These are phyloP conservation scores for Coendou prehensilis DNA, from an alignment of 2,797 vertebrate species.

Conservation along the genomic window DNA sequence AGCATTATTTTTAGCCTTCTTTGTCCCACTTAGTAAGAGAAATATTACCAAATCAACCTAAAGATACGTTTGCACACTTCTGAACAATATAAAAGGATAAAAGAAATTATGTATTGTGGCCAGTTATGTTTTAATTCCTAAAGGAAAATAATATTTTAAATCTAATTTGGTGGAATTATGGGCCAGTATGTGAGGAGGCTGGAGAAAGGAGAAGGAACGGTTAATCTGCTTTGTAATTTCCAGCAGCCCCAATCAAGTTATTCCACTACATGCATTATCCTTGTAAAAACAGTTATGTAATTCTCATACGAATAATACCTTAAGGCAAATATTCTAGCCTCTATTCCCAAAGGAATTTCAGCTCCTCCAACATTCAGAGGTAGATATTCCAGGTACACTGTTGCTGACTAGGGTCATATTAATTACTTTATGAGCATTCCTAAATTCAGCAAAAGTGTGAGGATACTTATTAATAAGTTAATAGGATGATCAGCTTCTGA, in stretches of 20 bases:
- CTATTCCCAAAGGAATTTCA: background rate
- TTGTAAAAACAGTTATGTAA: background rate
- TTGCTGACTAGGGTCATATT: background rate
- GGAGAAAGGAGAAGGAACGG: background rate
- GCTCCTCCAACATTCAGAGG: background rate
- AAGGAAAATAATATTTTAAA: background rate
- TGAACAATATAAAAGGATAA: background rate
- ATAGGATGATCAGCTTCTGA: background rate
- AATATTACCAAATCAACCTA: background rate
- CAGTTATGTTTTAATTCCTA: conserved; percentile 23
- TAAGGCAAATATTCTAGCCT: background rate
- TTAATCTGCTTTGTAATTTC: background rate
- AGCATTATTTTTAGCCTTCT: background rate
- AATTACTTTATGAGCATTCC: conserved; percentile 22
- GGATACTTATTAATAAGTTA: conserved; percentile 67
- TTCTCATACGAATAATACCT: background rate
- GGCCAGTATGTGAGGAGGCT: background rate
- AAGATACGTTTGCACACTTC: conserved; percentile 3
- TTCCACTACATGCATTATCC: background rate
- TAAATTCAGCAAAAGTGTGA: conserved; percentile 39
- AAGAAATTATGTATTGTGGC: background rate
- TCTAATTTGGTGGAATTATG: background rate
- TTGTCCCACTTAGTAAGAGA: background rate
- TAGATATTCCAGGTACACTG: background rate
- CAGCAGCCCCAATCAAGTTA: background rate